Evolutionary conservation across 2,113 vertebrate species (phyloP).

Genomic region (Rhinolophus ferrumequinum): DNA sequence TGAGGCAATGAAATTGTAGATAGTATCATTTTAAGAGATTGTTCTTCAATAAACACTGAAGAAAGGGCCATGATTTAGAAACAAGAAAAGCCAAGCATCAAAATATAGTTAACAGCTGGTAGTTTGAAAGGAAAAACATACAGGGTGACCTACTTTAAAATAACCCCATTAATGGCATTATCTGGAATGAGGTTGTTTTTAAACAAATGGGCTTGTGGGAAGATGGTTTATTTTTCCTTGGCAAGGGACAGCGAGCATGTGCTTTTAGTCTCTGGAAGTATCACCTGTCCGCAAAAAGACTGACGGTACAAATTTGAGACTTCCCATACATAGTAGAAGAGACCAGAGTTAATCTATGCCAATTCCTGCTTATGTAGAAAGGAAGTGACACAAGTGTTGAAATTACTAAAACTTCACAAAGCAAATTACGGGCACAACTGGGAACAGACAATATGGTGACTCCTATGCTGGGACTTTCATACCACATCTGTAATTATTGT

Average conservation of each 20-base stretch:
- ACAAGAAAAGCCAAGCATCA: neutral
- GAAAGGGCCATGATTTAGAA: constrained; percentile 29
- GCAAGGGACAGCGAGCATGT: neutral
- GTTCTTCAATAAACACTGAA: neutral
- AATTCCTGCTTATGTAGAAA: neutral
- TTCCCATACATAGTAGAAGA: neutral
- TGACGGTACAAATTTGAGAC: neutral
- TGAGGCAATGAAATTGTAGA: neutral
- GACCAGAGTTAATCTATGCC: neutral
- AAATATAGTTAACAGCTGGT: neutral
- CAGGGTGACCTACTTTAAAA: neutral
- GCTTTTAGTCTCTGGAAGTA: neutral
- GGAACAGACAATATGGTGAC: neutral
- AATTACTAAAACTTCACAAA: neutral
- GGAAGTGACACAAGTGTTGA: neutral
- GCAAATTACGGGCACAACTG: neutral
- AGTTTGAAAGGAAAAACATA: neutral
- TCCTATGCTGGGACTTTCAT: neutral
- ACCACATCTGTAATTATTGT: neutral
- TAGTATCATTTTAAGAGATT: constrained; percentile 5
- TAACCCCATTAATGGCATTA: neutral
- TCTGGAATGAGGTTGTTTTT: neutral
- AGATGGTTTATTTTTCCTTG: neutral
- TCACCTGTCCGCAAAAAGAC: neutral
- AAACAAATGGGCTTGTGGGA: neutral